These are phyloP conservation scores for Cryptus viduatorius DNA, from an alignment of 2,888 invertebrate species.

Conservation along the genomic window DNA sequence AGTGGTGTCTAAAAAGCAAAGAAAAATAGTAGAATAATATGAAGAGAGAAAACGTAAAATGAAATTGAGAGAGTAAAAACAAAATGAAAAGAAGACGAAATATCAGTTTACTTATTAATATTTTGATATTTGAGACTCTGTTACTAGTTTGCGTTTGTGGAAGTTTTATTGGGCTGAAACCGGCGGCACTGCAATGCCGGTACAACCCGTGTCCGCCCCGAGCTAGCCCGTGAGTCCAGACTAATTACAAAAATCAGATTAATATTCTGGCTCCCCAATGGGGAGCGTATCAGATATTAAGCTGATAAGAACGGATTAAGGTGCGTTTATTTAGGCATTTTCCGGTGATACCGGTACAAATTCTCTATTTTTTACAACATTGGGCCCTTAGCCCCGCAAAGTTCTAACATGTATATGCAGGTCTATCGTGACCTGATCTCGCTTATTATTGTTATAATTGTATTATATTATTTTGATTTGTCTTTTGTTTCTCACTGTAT, in stretches of 20 bases:
- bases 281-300: slow-evolving; percentile 31
- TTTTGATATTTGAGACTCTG: background rate
- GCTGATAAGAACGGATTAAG: slow-evolving; percentile 11
- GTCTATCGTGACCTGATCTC: background rate
- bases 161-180: background rate
- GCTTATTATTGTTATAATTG: too few species aligned
- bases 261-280: slow-evolving; percentile 27
- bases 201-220: slow-evolving; percentile 9
- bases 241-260: slow-evolving; percentile 11
- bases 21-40: too few species aligned
- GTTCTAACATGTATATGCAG: background rate
- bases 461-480: too few species aligned
- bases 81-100: too few species aligned
- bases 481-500: too few species aligned
- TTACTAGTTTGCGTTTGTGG: background rate
- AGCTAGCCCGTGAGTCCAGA: slow-evolving; percentile 36
- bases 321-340: background rate
- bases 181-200: slow-evolving; percentile 14
- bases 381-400: background rate
- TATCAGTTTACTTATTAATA: too few species aligned
- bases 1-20: too few species aligned
- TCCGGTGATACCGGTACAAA: background rate
- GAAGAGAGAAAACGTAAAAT: too few species aligned
- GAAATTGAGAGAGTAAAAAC: too few species aligned
- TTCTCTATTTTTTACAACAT: background rate